Percentiles rank a stretch among this genome's conserved stretches.
Evolutionary conservation across 1,140 invertebrate genomes (phyloP).

Genomic region (Polyergus mexicanus): DNA sequence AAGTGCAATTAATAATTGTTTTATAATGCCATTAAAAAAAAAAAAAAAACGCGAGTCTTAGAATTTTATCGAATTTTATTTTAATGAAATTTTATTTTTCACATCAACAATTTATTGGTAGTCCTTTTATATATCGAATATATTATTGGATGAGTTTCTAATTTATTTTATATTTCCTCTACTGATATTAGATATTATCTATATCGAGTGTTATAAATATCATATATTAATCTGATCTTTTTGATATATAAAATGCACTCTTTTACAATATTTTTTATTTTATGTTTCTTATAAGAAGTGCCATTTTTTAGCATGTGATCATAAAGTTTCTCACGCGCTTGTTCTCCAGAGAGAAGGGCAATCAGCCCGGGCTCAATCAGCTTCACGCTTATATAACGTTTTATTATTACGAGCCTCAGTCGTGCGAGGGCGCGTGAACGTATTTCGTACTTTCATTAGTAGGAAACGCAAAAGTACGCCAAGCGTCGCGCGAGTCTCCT

Average conservation of each 20-base stretch:
- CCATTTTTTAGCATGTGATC: slow-evolving; percentile 8
- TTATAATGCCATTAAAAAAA: neutral
- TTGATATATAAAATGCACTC: neutral
- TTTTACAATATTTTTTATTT: no score
- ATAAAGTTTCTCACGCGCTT: slow-evolving; percentile 43
- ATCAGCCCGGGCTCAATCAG: slow-evolving; percentile 62
- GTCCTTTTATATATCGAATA: neutral
- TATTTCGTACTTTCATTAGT: slow-evolving; percentile 71
- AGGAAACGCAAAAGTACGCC: slow-evolving; percentile 75
- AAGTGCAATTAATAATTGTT: neutral
- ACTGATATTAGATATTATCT: slow-evolving; percentile 2
- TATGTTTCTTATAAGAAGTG: no score
- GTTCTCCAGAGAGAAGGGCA: slow-evolving; percentile 35
- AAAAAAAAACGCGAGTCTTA: neutral
- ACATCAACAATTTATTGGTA: neutral
- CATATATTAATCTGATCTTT: neutral
- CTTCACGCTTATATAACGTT: slow-evolving; percentile 56
- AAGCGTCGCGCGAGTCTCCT: slow-evolving; percentile 40
- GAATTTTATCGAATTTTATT: no score
- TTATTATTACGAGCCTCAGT: slow-evolving; percentile 62
- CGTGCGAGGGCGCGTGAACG: slow-evolving; percentile 36
- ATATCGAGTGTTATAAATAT: neutral
- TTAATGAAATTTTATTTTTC: neutral
- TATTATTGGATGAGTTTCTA: neutral
- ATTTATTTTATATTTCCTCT: neutral